Evolutionary conservation across 2,113 vertebrate genomes (phyloP), one percentile per base, ranked within the genome.

Genomic region (Gallinago media): DNA sequence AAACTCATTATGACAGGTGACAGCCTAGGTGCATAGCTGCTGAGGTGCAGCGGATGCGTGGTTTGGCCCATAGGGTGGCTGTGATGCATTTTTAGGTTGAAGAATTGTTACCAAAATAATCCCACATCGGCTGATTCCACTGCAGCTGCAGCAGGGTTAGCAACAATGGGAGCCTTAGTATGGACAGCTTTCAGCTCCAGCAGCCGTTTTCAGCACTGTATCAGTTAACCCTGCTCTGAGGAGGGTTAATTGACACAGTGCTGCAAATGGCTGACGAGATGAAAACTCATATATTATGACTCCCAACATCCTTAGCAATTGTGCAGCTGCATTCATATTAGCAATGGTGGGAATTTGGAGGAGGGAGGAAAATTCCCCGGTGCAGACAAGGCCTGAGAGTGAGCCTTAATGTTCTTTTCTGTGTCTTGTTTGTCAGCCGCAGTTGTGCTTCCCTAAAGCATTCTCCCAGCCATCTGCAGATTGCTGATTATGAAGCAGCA

Each of bases 161-260:
- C 83, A 95, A 96, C 92, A 96, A 96, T 97, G 91, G 80, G 86
- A 97, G 87, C 89, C 77, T 94, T 32, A 96, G 95, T 75, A 96
- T 12, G 82, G 83, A 89, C 91, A 87, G 91, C 91, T 91, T 78
- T 92, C 80, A 5, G 83, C 85, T 96, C 92, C 86, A 92, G 94
- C 96, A 95, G 96, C 89, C 84, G 56, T 92, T 96, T 95, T 92
- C 90, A 96, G 92, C 95, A 91, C 86, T 95, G 70, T 94, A 96
- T 97, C 96, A 91, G 95, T 97, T 96, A 97, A 96, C 95, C 88
- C 92, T 92, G 83, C 88, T 94, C 95, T 94, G 91, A 95, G 94
- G 84, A 95, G 77, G 96, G 94, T 97, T 96, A 97, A 97, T 97
- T 96, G 95, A 94, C 95, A 95, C 88, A 96, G 95, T 54, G 62